phyloP scores from a whole-genome alignment of 1,140 invertebrate species.

The Lordiphosa collinella region DNA sequence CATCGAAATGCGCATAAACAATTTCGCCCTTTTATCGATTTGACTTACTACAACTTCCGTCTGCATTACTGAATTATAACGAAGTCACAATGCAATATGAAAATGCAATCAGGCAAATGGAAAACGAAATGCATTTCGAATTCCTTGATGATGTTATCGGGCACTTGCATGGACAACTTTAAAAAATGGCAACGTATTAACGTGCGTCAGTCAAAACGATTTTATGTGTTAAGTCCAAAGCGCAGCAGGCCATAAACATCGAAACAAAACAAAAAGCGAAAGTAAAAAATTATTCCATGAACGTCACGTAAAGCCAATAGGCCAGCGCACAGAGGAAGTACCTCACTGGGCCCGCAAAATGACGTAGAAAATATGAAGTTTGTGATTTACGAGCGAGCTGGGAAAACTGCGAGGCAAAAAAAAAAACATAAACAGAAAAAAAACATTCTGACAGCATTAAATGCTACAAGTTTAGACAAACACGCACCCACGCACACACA shows the following conservation, averaged over 20 bases:
- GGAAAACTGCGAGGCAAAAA: constrained; percentile 21
- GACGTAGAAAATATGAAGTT: constrained; percentile 70
- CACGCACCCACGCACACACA: constrained; percentile 14
- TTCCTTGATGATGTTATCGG: not conserved
- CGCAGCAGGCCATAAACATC: constrained; percentile 55
- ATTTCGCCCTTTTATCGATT: constrained; percentile 33
- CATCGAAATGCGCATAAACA: constrained; percentile 16
- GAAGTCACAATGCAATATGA: constrained; percentile 48
- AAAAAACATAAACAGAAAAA: constrained; percentile 7
- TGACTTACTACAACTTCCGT: not conserved
- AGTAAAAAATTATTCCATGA: constrained; percentile 53
- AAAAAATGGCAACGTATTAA: not conserved
- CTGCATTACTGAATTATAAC: constrained; percentile 40
- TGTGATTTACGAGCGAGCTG: constrained; percentile 65
- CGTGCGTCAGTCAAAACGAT: constrained; percentile 26
- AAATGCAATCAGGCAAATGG: constrained; percentile 73
- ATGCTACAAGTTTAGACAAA: constrained; percentile 44
- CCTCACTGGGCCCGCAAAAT: constrained; percentile 49
- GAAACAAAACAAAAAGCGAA: constrained; percentile 36
- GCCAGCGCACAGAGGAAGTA: constrained; percentile 32
- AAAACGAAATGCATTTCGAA: constrained; percentile 57
- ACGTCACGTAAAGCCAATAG: constrained; percentile 60
- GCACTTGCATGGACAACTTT: not conserved
- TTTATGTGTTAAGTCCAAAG: constrained; percentile 48
- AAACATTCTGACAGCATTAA: constrained; percentile 41